A percentile compares a stretch with the other conserved stretches of the same genome.
phyloP scores from a whole-genome alignment of 2,113 vertebrate species.

The Strix aluco region DNA sequence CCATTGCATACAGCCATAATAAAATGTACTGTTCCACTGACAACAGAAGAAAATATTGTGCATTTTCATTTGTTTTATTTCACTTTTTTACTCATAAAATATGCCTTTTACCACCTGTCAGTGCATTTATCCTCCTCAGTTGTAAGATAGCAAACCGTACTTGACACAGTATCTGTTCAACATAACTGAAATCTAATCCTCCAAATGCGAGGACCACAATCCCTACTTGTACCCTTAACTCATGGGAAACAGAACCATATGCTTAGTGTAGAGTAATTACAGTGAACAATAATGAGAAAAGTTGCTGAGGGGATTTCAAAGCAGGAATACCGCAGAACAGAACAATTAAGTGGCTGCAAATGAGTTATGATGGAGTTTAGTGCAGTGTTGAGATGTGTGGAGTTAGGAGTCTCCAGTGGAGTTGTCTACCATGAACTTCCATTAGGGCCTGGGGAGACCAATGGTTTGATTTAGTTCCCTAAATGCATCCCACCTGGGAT shows the following conservation, averaged over 20 bases:
- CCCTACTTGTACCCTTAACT: neutral
- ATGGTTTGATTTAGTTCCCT: neutral
- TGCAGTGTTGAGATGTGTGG: fast-evolving
- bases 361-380: neutral
- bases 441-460: neutral
- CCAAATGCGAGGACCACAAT: neutral
- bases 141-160: neutral
- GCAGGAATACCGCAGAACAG: neutral
- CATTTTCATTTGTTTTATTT: neutral
- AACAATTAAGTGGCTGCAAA: neutral
- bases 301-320: neutral
- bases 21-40: neutral
- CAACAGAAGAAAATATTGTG: neutral
- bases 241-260: neutral
- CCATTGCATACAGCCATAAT: neutral
- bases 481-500: neutral
- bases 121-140: neutral
- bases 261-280: neutral
- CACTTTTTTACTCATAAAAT: neutral
- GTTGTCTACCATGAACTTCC: neutral
- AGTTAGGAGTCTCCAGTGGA: neutral
- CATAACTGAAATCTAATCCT: neutral
- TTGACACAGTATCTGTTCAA: neutral
- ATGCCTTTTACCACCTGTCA: neutral
- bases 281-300: neutral